phyloP scores from a whole-genome alignment of 2,113 vertebrate genomes.

The Egretta garzetta region DNA sequence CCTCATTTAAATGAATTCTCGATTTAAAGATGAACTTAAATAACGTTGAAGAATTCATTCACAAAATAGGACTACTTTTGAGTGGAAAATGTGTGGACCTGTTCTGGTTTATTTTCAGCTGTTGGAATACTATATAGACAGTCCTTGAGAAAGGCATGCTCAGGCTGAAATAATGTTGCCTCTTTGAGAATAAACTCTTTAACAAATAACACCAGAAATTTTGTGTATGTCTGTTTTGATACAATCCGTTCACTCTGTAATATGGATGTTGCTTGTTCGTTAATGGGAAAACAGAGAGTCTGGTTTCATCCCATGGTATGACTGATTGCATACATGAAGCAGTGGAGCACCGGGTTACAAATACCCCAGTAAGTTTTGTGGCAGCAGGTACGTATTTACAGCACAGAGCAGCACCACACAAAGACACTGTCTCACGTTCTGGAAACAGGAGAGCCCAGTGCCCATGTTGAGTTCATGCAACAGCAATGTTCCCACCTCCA shows the following conservation, averaged over 20 bases:
- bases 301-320: neutral
- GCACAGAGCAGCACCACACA: neutral
- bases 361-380: neutral
- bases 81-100: neutral
- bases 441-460: neutral
- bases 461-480: neutral
- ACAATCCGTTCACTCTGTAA: neutral
- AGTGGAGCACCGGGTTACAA: neutral
- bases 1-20: neutral
- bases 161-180: constrained; percentile 3
- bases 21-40: neutral
- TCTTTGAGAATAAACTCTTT: constrained; percentile 63
- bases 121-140: neutral
- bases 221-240: constrained; percentile 29
- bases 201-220: neutral
- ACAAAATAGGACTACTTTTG: neutral
- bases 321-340: neutral
- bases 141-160: neutral
- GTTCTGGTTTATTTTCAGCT: neutral
- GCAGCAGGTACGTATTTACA: neutral
- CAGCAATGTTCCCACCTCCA: neutral
- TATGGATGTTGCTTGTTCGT: neutral
- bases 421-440: neutral
- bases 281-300: neutral
- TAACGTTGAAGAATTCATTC: neutral